Conservation (phyloP, 2,888 invertebrate genomes). For the Coelinius sp. region DNA sequence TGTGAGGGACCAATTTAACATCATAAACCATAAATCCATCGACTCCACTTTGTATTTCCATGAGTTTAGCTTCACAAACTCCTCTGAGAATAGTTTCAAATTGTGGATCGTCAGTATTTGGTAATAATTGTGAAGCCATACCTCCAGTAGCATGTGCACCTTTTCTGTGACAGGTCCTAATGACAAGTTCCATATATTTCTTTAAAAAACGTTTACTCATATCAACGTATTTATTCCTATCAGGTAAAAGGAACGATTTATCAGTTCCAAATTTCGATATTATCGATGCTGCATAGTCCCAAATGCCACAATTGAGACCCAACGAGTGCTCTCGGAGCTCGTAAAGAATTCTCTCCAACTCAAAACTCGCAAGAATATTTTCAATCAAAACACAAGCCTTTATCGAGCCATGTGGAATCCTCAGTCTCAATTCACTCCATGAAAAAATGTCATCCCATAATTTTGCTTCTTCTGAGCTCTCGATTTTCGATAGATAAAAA, state of each 20-base stretch:
- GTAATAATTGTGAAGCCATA: constrained; percentile 78
- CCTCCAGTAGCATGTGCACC: constrained; percentile 79
- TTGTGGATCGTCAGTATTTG: constrained; percentile 58
- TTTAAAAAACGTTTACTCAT: constrained; percentile 78
- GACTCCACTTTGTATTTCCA: constrained; percentile 75
- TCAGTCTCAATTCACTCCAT: constrained; percentile 75
- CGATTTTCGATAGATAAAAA: constrained; percentile 82
- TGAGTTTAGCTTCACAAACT: constrained; percentile 72
- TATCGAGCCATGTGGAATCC: constrained; percentile 76
- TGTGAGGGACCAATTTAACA: constrained; percentile 74
- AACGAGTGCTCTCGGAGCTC: constrained; percentile 78
- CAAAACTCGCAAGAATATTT: constrained; percentile 79
- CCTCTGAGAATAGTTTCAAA: constrained; percentile 70
- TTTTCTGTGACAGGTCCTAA: constrained; percentile 75
- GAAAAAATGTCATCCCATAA: constrained; percentile 81
- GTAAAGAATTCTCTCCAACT: constrained; percentile 80
- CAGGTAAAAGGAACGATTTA: constrained; percentile 76
- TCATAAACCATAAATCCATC: constrained; percentile 83
- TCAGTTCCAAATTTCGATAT: constrained; percentile 77
- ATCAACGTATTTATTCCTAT: constrained; percentile 79
- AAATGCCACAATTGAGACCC: constrained; percentile 82
- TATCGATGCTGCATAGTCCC: constrained; percentile 81
- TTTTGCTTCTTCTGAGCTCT: constrained; percentile 77
- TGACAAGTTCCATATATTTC: constrained; percentile 76
- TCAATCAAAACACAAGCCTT: constrained; percentile 82